These are phyloP conservation scores for Boulengerochromis microlepis DNA, from an alignment of 2,113 vertebrate genomes.

Conservation along the genomic window DNA sequence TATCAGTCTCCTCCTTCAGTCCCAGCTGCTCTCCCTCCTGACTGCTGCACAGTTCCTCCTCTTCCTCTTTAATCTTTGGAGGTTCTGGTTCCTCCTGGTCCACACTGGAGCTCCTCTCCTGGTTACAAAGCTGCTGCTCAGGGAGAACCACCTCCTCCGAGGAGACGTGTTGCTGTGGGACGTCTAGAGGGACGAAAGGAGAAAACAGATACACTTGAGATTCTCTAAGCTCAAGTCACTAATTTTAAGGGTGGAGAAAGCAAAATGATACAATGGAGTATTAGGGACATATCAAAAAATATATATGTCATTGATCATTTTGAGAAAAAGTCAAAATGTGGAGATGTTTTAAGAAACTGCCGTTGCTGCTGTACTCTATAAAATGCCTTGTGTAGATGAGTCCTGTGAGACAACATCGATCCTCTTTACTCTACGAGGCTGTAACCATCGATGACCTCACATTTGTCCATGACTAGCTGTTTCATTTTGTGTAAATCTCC, in stretches of 20 bases:
- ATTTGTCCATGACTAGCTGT: accelerated
- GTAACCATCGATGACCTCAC: accelerated
- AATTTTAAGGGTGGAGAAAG: neutral
- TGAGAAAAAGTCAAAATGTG: neutral
- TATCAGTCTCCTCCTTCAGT: neutral
- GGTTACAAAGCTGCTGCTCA: neutral
- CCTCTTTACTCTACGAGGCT: accelerated
- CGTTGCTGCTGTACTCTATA: neutral
- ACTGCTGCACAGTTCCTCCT: neutral
- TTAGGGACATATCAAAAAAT: neutral
- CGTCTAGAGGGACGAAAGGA: neutral
- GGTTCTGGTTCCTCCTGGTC: neutral
- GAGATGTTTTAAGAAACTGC: neutral
- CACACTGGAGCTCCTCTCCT: neutral
- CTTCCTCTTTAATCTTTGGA: accelerated
- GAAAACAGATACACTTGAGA: neutral
- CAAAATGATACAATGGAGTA: neutral
- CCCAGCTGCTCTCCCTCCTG: neutral
- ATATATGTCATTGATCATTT: accelerated
- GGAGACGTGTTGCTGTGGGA: neutral
- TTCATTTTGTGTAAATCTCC: neutral
- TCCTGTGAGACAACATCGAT: neutral
- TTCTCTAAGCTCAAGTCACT: neutral
- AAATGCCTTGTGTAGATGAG: neutral
- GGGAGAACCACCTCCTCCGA: neutral